Conservation (phyloP, 2,797 vertebrate genomes). For the Merluccius polli region DNA sequence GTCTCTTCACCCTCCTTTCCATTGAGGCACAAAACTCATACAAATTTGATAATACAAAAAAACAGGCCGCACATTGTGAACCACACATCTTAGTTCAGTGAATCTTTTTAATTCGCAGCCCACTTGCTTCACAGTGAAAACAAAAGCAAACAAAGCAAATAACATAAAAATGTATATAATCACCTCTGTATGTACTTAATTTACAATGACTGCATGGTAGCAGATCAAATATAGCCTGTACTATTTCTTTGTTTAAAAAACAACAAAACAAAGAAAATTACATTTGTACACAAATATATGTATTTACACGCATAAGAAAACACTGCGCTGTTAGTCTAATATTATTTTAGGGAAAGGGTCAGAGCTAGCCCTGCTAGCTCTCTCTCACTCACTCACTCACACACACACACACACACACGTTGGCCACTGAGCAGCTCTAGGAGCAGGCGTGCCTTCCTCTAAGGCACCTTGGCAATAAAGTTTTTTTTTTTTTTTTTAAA, state of each 20-base stretch:
- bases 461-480: constrained; percentile 54
- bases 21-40: too few relatives aligned
- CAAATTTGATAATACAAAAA: too few relatives aligned
- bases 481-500: constrained; percentile 31
- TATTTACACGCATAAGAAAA: constrained; percentile 63
- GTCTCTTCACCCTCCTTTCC: too few relatives aligned
- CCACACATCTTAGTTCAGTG: background rate
- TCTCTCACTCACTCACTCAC: background rate
- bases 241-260: constrained; percentile 70
- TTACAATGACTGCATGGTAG: constrained; percentile 54
- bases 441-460: constrained; percentile 33
- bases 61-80: background rate
- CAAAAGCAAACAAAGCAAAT: constrained; percentile 47
- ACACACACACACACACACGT: constrained; percentile 1
- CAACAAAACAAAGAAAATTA: constrained; percentile 62
- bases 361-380: constrained; percentile 73
- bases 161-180: constrained; percentile 49
- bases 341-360: constrained; percentile 33
- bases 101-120: constrained; percentile 59
- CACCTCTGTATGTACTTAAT: constrained; percentile 56
- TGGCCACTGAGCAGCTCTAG: constrained; percentile 21
- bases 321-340: constrained; percentile 35
- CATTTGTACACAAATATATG: constrained; percentile 62
- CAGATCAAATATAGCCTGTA: constrained; percentile 63
- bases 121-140: constrained; percentile 47